Evolutionary conservation across 2,113 vertebrate species (phyloP).

Genomic region (Callaeas wilsoni): DNA sequence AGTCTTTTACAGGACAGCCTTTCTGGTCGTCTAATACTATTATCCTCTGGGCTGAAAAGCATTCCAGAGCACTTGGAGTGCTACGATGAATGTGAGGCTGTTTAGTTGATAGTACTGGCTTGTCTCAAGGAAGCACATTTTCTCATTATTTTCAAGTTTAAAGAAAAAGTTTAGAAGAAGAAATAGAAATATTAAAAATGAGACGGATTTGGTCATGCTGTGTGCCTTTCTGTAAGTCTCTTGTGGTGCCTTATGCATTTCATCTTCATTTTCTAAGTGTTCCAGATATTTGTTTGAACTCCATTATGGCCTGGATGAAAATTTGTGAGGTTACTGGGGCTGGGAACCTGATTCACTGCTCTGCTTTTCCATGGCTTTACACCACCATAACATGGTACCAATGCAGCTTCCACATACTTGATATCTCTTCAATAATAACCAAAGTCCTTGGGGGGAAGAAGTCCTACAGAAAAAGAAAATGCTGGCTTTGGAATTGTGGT

Average conservation of each 20-base stretch:
- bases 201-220: not conserved
- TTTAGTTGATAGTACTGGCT: conserved; percentile 39
- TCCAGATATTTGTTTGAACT: not conserved
- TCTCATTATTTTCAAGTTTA: conserved; percentile 26
- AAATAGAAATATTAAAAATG: conserved; percentile 38
- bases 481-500: not conserved
- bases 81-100: conserved; percentile 14
- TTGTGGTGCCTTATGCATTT: not conserved
- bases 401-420: not conserved
- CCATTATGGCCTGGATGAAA: not conserved
- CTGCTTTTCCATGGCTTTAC: not conserved
- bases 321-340: not conserved
- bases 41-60: conserved; percentile 54
- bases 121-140: conserved; percentile 41
- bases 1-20: conserved; percentile 55
- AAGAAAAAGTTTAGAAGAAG: conserved; percentile 1
- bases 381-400: not conserved
- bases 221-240: not conserved
- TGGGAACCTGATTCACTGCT: not conserved
- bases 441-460: not conserved
- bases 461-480: not conserved
- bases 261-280: conserved; percentile 6
- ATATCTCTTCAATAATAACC: not conserved
- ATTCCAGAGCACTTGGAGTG: conserved; percentile 46
- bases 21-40: conserved; percentile 50